Evolutionary conservation across 1,140 invertebrate species (phyloP).

Genomic region (Luehdorfia chinensis): DNA sequence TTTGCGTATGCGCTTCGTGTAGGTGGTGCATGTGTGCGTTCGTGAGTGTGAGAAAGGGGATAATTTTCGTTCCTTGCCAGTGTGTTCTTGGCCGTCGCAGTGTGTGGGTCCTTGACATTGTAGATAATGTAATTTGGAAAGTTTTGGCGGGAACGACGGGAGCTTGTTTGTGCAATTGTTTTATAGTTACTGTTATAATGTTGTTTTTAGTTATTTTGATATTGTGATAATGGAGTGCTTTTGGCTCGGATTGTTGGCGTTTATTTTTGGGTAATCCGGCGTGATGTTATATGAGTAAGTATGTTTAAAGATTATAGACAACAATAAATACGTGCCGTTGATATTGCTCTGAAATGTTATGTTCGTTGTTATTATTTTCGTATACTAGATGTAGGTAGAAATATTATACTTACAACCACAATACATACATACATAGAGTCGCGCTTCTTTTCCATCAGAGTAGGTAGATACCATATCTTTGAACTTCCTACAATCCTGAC

Average conservation of each 20-base stretch:
- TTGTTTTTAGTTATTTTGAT: conserved; percentile 25
- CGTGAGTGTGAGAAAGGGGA: conserved; percentile 38
- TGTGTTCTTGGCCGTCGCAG: conserved; percentile 39
- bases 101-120: conserved; percentile 42
- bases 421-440: no score
- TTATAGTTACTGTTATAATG: conserved; percentile 26
- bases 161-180: conserved; percentile 26
- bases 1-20: conserved; percentile 45
- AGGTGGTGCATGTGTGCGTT: conserved; percentile 42
- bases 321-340: no score
- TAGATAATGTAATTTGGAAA: conserved; percentile 19
- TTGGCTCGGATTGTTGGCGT: conserved; percentile 20
- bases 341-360: no score
- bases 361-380: no score
- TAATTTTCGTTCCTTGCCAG: conserved; percentile 35
- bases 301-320: no score
- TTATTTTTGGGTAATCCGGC: conserved; percentile 43
- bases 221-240: conserved; percentile 42
- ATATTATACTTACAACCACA: no score
- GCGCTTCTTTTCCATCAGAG: no score
- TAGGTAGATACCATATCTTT: no score
- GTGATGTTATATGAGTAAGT: conserved; percentile 66
- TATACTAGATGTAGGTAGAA: no score
- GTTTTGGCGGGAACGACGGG: conserved; percentile 58
- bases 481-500: no score